These are phyloP conservation scores for Pachyramphus minor DNA, from an alignment of 2,113 vertebrate genomes.

Conservation along the genomic window DNA sequence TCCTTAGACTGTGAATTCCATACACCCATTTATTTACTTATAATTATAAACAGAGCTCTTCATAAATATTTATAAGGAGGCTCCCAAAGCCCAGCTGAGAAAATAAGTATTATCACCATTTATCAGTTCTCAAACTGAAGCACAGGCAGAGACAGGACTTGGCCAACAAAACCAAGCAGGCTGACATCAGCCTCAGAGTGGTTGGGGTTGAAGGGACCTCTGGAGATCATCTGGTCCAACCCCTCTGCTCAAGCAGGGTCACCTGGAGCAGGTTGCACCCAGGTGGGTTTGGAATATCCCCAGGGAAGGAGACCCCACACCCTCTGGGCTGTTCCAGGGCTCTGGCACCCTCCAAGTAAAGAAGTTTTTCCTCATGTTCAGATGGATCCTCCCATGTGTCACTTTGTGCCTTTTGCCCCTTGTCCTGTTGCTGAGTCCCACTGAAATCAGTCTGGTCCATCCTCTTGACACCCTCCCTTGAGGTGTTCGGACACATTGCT, in stretches of 20 bases:
- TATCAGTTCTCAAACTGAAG: not conserved
- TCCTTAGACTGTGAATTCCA: not conserved
- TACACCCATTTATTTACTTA: slow-evolving; percentile 4
- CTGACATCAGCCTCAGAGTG: not conserved
- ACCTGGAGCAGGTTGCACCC: not conserved
- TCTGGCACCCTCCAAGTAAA: not conserved
- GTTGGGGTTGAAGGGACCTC: not conserved
- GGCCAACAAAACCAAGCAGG: not conserved
- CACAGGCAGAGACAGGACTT: not conserved
- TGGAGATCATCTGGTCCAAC: not conserved
- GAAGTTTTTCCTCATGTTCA: not conserved
- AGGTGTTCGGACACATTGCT: not conserved
- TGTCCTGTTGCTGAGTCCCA: not conserved
- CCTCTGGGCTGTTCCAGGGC: not conserved
- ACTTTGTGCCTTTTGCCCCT: not conserved
- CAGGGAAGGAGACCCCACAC: not conserved
- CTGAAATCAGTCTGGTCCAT: not conserved
- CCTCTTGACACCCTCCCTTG: not conserved
- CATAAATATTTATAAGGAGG: slow-evolving; percentile 35
- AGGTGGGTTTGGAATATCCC: not conserved
- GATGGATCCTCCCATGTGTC: not conserved
- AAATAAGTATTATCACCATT: not conserved
- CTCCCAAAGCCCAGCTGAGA: slow-evolving; percentile 19
- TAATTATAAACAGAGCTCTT: not conserved
- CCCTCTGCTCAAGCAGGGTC: not conserved